These are phyloP conservation scores for Prionailurus viverrinus DNA, from an alignment of 2,113 vertebrate genomes.

Conservation along the genomic window DNA sequence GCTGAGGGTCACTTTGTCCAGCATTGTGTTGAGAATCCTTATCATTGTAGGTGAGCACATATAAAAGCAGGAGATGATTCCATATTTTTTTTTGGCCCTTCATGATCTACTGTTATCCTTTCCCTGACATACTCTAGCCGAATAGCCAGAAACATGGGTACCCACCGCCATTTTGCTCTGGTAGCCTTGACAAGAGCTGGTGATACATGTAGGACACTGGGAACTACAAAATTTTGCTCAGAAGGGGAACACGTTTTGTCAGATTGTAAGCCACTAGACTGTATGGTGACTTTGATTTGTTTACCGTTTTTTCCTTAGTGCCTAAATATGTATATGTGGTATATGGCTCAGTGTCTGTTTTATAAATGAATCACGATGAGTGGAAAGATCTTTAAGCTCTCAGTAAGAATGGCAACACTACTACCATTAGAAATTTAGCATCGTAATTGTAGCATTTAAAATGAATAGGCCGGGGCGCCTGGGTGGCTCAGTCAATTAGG, in stretches of 20 bases:
- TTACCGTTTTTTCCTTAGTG: neutral
- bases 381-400: neutral
- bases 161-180: neutral
- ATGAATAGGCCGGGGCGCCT: neutral
- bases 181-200: neutral
- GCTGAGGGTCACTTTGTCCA: neutral
- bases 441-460: neutral
- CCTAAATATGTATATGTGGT: neutral
- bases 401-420: neutral
- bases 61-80: neutral
- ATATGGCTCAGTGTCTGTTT: neutral
- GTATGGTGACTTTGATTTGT: neutral
- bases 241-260: neutral
- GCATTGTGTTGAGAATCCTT: neutral
- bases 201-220: neutral
- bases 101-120: neutral
- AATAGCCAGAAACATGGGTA: neutral
- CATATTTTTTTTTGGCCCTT: neutral
- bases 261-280: neutral
- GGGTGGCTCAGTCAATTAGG: no score
- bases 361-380: neutral
- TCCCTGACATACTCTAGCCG: neutral
- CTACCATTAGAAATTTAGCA: neutral
- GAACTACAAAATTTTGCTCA: neutral
- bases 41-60: neutral